These are phyloP conservation scores for Simalia tracyae DNA, from an alignment of 2,797 vertebrate species.

Conservation along the genomic window DNA sequence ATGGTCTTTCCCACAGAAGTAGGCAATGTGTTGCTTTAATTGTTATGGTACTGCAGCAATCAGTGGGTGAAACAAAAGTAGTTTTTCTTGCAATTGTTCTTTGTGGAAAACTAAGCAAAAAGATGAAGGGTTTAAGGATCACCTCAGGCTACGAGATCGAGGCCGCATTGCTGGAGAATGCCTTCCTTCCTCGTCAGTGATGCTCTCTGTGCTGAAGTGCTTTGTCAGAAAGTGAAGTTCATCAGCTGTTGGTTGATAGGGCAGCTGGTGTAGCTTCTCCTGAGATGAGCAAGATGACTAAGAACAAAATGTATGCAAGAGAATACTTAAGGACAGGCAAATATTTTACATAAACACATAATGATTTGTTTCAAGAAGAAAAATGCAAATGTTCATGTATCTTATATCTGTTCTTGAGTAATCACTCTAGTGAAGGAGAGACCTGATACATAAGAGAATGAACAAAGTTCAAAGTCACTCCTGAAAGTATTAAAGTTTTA, in stretches of 20 bases:
- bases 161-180: conserved; percentile 91
- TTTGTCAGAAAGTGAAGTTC: conserved; percentile 98
- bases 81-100: not conserved
- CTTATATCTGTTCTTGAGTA: not conserved
- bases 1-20: not conserved
- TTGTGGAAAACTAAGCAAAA: not conserved
- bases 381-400: not conserved
- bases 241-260: conserved; percentile 96
- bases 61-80: not conserved
- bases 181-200: conserved; percentile 91
- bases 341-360: not conserved
- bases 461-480: not conserved
- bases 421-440: not conserved
- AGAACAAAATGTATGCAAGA: conserved; percentile 86
- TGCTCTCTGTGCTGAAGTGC: conserved; percentile 97
- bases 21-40: not conserved
- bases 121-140: conserved; percentile 14
- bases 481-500: not conserved
- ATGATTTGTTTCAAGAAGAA: not conserved
- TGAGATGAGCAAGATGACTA: conserved; percentile 99
- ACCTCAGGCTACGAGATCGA: conserved; percentile 94
- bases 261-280: conserved; percentile 98
- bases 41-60: not conserved
- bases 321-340: conserved; percentile 71
- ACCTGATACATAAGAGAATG: not conserved